Evolutionary conservation across 2,888 invertebrate genomes (phyloP), one percentile per base, ranked within the genome.

Genomic region (Pinctada fucata): DNA sequence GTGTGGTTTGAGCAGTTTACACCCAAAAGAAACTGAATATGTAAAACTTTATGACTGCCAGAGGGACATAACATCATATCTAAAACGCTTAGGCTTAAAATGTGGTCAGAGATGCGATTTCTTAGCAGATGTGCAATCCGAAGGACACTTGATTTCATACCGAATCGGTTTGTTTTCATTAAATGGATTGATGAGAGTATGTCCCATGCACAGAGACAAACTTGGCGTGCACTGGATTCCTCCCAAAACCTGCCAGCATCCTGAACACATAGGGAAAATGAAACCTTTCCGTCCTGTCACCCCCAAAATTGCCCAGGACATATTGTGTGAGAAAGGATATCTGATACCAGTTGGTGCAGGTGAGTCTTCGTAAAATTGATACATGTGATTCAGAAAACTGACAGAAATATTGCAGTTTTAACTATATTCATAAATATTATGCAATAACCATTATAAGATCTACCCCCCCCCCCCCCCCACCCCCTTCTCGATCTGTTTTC

Each of bases 261-360:
- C 66, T 31, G 66, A 66, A 66, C 66, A 66, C 66, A 6, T 10
- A 2, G 66, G 66, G 45, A 66, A 45, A 16, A 8, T 6, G 3
- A 6, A 45, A 66, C n/a, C 66, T 66, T 8, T 31, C 66, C 16
- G 66, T 6, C 66, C 66, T 8, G 8, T 66, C 3, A 66, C 16
- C 66, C n/a, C 45, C 8, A n/a, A 10, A 10, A 66, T 66, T 6
- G 16, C 31, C n/a, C n/a, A 45, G 66, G 45, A 66, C 45, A 16
- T 66, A 2, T n/a, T 31, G 16, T 66, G 16, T n/a, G n/a, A 66
- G 66, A 66, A 66, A 66, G 66, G 66, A 66, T 16, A 31, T 13
- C 31, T 66, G 31, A 8, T 66, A 66, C 66, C 66, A 66, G 16
- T 66, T 66, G 66, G 5, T n/a, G 66, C 66, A 31, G 66, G 66